Conservation (phyloP, 2,113 vertebrate species). For the Ceyx margarethae region DNA sequence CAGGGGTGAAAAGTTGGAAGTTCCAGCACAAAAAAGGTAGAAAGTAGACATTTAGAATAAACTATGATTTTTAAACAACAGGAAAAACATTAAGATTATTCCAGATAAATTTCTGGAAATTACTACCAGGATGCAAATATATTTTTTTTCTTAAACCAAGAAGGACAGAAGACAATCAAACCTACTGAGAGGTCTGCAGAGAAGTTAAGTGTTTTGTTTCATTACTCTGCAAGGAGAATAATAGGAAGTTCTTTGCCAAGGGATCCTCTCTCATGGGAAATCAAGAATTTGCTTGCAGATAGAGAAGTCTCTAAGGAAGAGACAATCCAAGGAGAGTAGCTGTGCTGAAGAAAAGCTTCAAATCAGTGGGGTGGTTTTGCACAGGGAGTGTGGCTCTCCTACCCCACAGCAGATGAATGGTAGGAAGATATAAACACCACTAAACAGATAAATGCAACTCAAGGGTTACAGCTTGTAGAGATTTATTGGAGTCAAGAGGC, state of each 20-base stretch:
- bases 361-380: not conserved
- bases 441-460: not conserved
- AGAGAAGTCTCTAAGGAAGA: conserved; percentile 13
- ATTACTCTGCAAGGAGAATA: conserved; percentile 12
- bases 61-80: not conserved
- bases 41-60: not conserved
- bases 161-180: not conserved
- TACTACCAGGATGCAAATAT: not conserved
- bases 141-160: not conserved
- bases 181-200: not conserved
- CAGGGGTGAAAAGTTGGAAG: not conserved
- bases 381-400: not conserved
- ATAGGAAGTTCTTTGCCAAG: conserved; percentile 6
- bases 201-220: conserved; percentile 23
- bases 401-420: not conserved
- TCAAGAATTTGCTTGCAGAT: conserved; percentile 22
- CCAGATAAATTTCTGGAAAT: not conserved
- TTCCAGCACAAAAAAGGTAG: not conserved
- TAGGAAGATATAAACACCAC: not conserved
- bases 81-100: not conserved
- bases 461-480: not conserved
- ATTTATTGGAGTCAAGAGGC: not conserved
- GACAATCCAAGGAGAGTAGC: not conserved
- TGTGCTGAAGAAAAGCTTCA: conserved; percentile 4
- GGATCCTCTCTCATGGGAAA: conserved; percentile 21